phyloP scores from a whole-genome alignment of 2,888 invertebrate genomes.

The Zygaena filipendulae region DNA sequence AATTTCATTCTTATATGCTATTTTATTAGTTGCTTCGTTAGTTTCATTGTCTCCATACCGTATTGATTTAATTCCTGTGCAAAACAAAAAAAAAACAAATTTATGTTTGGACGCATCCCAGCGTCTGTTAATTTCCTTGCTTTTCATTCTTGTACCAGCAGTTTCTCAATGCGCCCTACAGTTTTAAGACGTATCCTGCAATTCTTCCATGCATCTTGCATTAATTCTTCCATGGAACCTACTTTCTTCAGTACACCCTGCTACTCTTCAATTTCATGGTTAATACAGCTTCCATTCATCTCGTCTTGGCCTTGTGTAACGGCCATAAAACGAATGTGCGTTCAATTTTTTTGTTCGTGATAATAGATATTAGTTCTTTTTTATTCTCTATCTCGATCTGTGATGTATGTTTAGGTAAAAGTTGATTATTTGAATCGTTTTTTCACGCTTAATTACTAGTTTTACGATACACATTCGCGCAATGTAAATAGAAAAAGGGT shows the following conservation, averaged over 20 bases:
- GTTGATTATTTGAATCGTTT: constrained; percentile 52
- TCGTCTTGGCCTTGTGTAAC: no score
- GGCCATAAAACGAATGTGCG: no score
- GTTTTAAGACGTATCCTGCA: no score
- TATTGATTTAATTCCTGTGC: constrained; percentile 35
- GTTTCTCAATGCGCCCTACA: no score
- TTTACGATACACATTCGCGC: constrained; percentile 42
- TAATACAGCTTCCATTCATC: no score
- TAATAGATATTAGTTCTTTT: constrained; percentile 29
- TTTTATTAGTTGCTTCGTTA: constrained; percentile 32
- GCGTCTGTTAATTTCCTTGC: no score
- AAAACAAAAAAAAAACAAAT: constrained; percentile 49
- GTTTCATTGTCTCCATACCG: constrained; percentile 26
- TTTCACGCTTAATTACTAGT: constrained; percentile 37
- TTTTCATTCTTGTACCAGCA: no score
- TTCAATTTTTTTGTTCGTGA: no score
- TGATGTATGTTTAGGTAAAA: constrained; percentile 67
- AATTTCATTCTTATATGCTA: constrained; percentile 34
- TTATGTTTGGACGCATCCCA: constrained; percentile 42
- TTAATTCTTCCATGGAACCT: no score
- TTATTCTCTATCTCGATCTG: constrained; percentile 61
- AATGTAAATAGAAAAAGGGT: constrained; percentile 18
- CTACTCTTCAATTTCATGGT: no score
- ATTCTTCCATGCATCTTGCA: no score
- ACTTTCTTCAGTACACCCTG: no score